Evolutionary conservation across 2,113 vertebrate genomes (phyloP).

Genomic region (Xerus inauris): DNA sequence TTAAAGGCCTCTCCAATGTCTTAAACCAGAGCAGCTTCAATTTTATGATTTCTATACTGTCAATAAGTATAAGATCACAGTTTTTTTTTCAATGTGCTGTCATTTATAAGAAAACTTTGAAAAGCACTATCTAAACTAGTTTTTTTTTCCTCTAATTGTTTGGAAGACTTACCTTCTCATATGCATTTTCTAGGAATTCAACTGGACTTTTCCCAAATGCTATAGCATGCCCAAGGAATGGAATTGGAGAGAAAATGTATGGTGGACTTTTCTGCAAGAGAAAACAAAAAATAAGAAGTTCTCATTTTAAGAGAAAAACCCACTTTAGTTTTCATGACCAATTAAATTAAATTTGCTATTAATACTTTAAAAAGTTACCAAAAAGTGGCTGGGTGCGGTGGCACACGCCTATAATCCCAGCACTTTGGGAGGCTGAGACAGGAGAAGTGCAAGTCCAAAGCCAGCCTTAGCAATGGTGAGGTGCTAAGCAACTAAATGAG

Average conservation of each 20-base stretch:
- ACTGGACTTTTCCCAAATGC: conserved; percentile 97
- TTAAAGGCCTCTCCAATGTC: background rate
- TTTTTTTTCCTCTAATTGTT: conserved; percentile 28
- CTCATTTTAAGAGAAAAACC: conserved; percentile 2
- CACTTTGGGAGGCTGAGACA: no score
- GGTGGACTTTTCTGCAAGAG: conserved; percentile 92
- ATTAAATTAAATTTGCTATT: conserved; percentile 8
- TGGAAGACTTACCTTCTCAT: conserved; percentile 91
- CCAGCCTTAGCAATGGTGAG: no score
- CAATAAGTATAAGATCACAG: background rate
- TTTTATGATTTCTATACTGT: background rate
- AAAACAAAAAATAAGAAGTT: background rate
- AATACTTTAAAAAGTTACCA: conserved; percentile 29
- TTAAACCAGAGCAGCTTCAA: background rate
- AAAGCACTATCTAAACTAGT: background rate
- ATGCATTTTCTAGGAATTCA: conserved; percentile 96
- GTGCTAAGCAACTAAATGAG: no score
- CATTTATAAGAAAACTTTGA: background rate
- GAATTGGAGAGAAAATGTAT: conserved; percentile 93
- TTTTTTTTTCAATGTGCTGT: background rate
- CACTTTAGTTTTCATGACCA: background rate
- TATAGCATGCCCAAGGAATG: conserved; percentile 96
- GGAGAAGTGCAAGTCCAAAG: no score
- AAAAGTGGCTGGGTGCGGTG: no score
- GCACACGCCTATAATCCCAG: no score